These are phyloP conservation scores for Trogon melanurus DNA, from an alignment of 2,113 vertebrate species.

Conservation along the genomic window DNA sequence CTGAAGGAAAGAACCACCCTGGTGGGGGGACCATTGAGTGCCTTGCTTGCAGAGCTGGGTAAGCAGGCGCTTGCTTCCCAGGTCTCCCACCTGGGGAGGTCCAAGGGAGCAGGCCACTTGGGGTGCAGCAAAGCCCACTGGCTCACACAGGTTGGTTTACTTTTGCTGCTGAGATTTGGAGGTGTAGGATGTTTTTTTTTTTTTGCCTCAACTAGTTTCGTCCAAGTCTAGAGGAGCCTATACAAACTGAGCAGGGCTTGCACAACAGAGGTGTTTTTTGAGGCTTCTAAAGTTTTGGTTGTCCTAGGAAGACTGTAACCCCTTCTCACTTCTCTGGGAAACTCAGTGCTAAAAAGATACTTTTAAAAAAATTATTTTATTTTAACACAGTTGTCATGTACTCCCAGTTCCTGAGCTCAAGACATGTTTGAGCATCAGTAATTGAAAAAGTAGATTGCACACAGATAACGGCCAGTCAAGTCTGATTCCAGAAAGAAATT, in stretches of 20 bases:
- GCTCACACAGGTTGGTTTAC: not conserved
- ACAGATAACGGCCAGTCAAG: not conserved
- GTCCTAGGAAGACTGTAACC: not conserved
- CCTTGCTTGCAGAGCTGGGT: not conserved
- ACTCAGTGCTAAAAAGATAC: not conserved
- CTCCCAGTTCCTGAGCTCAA: not conserved
- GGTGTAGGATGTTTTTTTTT: not conserved
- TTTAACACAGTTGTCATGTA: not conserved
- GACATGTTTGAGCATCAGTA: not conserved
- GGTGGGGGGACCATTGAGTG: fast-evolving
- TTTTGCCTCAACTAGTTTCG: fast-evolving
- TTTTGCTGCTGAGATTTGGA: not conserved
- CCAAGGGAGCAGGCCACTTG: fast-evolving
- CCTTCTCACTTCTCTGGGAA: not conserved
- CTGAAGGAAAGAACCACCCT: not conserved
- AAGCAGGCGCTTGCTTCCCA: not conserved
- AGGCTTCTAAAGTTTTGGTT: not conserved
- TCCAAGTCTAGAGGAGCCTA: fast-evolving
- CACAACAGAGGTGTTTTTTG: not conserved
- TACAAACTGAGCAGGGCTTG: not conserved
- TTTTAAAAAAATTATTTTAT: not conserved
- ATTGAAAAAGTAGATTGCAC: not conserved
- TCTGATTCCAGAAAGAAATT: not conserved
- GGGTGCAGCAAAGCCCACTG: not conserved
- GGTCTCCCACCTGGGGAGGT: not conserved